A percentile compares a stretch with the other conserved stretches of the same genome.
Evolutionary conservation across 2,888 invertebrate genomes (phyloP).

Genomic region (Alviniconcha strummeri): DNA sequence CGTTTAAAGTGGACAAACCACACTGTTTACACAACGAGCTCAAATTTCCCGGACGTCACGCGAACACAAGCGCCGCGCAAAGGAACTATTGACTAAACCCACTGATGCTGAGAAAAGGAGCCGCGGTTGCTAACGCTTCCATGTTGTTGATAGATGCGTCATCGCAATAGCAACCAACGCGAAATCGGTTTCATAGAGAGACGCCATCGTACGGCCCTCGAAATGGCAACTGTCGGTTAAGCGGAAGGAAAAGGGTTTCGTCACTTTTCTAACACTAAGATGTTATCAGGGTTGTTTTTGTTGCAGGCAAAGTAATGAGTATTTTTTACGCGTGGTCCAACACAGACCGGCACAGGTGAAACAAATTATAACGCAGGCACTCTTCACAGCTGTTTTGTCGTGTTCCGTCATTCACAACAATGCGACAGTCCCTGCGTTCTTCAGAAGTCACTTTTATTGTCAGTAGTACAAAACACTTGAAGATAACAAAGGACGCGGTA

Average conservation of each 20-base stretch:
- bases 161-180: slow-evolving; percentile 26
- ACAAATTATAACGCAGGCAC: neutral
- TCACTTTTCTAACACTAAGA: neutral
- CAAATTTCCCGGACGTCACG: no score
- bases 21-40: no score
- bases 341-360: neutral
- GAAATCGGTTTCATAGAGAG: slow-evolving; percentile 14
- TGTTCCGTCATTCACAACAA: no score
- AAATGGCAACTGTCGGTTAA: no score
- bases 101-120: no score
- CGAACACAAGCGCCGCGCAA: no score
- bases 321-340: neutral
- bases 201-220: no score
- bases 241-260: no score
- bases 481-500: neutral
- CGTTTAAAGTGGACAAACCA: no score
- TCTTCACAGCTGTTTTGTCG: no score
- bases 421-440: no score
- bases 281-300: neutral
- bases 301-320: neutral
- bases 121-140: slow-evolving; percentile 30
- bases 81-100: no score
- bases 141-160: slow-evolving; percentile 33
- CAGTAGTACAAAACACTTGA: neutral
- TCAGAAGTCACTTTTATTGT: neutral